Conservation (phyloP, 2,797 vertebrate species). For the Hydrophis major region DNA sequence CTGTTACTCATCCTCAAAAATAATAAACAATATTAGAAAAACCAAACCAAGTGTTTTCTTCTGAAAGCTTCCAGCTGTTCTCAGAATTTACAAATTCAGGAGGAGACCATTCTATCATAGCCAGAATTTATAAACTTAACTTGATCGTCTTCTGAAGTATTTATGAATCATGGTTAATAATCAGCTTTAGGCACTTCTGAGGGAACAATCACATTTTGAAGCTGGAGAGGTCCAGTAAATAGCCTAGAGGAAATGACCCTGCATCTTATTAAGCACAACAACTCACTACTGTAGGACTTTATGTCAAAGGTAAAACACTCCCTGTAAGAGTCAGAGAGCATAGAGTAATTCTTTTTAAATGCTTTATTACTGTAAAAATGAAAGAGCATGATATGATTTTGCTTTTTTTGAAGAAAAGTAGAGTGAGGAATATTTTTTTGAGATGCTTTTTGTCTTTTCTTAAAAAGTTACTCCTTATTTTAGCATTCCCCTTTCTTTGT, state of each 20-base stretch:
- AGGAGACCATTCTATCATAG: slow-evolving; percentile 64
- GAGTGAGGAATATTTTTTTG: slow-evolving; percentile 8
- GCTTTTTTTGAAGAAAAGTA: slow-evolving; percentile 37
- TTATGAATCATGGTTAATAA: slow-evolving; percentile 88
- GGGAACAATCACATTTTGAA: slow-evolving; percentile 78
- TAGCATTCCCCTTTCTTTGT: slow-evolving; percentile 17
- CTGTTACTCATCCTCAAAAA: not conserved
- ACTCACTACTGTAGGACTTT: slow-evolving; percentile 52
- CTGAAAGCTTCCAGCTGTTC: not conserved
- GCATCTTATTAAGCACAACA: slow-evolving; percentile 75
- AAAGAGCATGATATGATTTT: slow-evolving; percentile 47
- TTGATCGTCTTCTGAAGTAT: slow-evolving; percentile 83
- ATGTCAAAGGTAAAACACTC: slow-evolving; percentile 68
- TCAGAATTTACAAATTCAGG: slow-evolving; percentile 47
- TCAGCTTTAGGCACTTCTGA: slow-evolving; percentile 86
- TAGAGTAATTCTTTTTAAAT: slow-evolving; percentile 52
- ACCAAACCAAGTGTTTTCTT: slow-evolving; percentile 34
- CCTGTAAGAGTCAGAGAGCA: slow-evolving; percentile 63
- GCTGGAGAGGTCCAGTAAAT: slow-evolving; percentile 85
- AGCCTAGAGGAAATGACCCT: slow-evolving; percentile 85
- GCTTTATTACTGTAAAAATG: slow-evolving; percentile 54
- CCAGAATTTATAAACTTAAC: slow-evolving; percentile 80
- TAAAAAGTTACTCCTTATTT: slow-evolving; percentile 54
- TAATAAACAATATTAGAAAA: slow-evolving; percentile 28
- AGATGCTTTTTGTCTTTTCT: slow-evolving; percentile 19